Percentiles rank a stretch among this genome's conserved stretches.
Conservation (phyloP, 2,797 vertebrate genomes). For the Nyctibius grandis region DNA sequence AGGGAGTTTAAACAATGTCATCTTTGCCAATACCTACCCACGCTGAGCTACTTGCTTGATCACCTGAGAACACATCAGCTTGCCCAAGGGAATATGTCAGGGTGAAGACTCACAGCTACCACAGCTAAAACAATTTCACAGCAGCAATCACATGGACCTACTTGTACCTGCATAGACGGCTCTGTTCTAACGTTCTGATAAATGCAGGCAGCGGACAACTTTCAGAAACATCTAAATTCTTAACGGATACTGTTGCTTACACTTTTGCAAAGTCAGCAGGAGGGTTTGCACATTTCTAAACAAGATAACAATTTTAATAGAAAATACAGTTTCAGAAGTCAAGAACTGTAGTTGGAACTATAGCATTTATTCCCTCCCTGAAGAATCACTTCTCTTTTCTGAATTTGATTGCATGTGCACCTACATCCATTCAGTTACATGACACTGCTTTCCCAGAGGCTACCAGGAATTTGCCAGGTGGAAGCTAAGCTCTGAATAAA, state of each 20-base stretch:
- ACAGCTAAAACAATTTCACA: neutral
- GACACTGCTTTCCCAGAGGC: neutral
- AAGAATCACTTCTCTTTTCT: neutral
- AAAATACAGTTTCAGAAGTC: neutral
- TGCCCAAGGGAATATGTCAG: neutral
- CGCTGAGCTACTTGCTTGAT: neutral
- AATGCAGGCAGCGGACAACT: too few species aligned
- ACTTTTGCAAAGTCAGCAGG: neutral
- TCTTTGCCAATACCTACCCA: neutral
- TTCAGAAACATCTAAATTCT: neutral
- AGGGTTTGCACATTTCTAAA: neutral
- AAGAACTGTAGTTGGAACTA: neutral
- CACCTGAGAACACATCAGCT: neutral
- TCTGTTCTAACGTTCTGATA: neutral
- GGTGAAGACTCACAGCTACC: neutral
- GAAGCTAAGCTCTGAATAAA: neutral
- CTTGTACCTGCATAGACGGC: neutral
- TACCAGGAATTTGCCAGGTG: neutral
- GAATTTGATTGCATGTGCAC: neutral
- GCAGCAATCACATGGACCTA: neutral
- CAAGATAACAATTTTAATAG: neutral
- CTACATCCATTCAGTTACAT: neutral
- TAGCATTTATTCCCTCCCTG: neutral
- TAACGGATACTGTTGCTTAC: neutral
- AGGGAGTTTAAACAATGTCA: neutral